Percentiles rank a stretch among this genome's conserved stretches.
These are phyloP conservation scores for Carduelis carduelis DNA, from an alignment of 2,797 vertebrate genomes.

Conservation along the genomic window DNA sequence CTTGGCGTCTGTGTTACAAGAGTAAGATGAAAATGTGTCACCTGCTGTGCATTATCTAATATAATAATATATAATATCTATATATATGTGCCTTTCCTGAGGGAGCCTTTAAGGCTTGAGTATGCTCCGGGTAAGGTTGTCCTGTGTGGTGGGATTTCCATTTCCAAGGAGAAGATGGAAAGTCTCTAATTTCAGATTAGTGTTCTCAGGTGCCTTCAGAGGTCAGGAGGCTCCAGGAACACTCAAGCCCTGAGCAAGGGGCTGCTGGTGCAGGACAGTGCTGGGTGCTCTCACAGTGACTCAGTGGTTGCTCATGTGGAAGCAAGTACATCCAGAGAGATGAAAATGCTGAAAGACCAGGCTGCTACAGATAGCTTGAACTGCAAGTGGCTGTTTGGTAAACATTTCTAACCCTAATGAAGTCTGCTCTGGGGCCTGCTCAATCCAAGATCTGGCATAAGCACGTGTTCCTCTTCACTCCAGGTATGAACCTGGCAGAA, in stretches of 20 bases:
- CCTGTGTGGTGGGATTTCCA: not conserved
- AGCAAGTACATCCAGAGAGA: not conserved
- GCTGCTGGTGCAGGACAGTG: not conserved
- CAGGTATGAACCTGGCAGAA: slow-evolving; percentile 1
- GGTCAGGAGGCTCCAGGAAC: fast-evolving
- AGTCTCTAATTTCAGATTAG: not conserved
- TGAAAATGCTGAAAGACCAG: not conserved
- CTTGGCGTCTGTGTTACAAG: not conserved
- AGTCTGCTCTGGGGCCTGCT: not conserved
- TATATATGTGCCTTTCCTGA: not conserved
- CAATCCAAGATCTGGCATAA: not conserved
- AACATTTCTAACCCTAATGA: not conserved
- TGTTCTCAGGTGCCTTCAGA: not conserved
- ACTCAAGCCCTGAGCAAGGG: not conserved
- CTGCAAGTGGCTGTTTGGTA: not conserved
- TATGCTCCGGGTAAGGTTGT: not conserved
- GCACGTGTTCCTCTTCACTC: not conserved
- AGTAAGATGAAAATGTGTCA: fast-evolving
- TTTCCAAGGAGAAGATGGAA: not conserved
- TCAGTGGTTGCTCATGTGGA: not conserved
- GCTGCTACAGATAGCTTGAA: not conserved
- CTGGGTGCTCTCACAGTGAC: not conserved
- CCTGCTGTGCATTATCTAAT: not conserved
- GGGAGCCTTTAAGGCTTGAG: not conserved
- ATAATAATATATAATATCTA: not conserved